phyloP scores from a whole-genome alignment of 1,140 invertebrate species.

The Tetramorium parvispinum region DNA sequence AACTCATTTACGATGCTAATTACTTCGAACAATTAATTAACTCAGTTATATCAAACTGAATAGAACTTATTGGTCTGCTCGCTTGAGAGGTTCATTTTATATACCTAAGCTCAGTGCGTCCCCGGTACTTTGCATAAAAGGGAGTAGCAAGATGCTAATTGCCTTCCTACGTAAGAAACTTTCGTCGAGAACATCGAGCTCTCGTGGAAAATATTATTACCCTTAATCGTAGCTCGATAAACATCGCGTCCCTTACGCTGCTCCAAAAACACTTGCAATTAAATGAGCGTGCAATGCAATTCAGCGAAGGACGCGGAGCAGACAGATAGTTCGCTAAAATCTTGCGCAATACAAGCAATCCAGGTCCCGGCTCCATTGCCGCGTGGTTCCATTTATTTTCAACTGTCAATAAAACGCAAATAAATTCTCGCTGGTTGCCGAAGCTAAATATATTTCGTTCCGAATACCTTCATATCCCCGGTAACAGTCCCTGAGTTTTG shows the following conservation, averaged over 20 bases:
- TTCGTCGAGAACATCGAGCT: constrained; percentile 28
- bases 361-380: neutral
- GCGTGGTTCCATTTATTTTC: constrained; percentile 72
- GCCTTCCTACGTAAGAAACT: constrained; percentile 24
- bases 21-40: constrained; percentile 53
- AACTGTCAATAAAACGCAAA: constrained; percentile 76
- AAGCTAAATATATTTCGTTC: constrained; percentile 69
- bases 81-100: constrained; percentile 38
- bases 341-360: constrained; percentile 30
- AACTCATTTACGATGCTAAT: constrained; percentile 56
- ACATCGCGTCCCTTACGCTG: neutral
- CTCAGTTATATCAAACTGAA: constrained; percentile 56
- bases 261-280: constrained; percentile 31
- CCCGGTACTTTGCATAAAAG: constrained; percentile 33
- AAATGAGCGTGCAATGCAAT: constrained; percentile 41
- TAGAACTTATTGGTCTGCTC: constrained; percentile 41
- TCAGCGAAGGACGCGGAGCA: neutral
- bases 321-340: constrained; percentile 47
- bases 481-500: constrained; percentile 49
- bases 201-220: constrained; percentile 41
- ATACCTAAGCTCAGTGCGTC: constrained; percentile 12
- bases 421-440: constrained; percentile 70
- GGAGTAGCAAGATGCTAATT: constrained; percentile 54
- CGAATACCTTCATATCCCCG: constrained; percentile 37
- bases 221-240: constrained; percentile 47